phyloP scores from a whole-genome alignment of 2,797 vertebrate species.

The Paedocypris micromegethes region DNA sequence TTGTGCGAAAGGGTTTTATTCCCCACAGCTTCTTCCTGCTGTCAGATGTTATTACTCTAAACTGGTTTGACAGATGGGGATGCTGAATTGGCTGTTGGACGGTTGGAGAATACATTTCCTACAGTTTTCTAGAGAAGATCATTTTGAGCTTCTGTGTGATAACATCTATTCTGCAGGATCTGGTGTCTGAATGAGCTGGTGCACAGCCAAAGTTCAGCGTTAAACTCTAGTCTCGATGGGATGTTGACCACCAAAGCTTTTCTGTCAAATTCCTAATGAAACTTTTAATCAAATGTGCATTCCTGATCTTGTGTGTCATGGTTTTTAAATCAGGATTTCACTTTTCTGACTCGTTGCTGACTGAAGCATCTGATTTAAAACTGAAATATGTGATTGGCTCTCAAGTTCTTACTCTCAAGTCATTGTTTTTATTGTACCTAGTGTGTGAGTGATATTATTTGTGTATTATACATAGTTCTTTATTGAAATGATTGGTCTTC shows the following conservation, averaged over 20 bases:
- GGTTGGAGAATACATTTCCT: constrained; percentile 30
- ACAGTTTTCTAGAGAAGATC: constrained; percentile 12
- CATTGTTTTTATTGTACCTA: neutral
- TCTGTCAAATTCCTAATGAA: constrained; percentile 1
- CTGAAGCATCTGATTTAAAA: neutral
- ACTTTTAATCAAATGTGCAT: neutral
- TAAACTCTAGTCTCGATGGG: constrained; percentile 58
- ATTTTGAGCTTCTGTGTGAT: constrained; percentile 52
- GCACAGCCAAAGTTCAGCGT: constrained; percentile 60
- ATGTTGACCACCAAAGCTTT: constrained; percentile 16
- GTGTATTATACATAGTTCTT: constrained; percentile 8
- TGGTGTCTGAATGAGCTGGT: constrained; percentile 48
- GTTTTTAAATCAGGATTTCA: neutral
- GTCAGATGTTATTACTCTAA: constrained; percentile 23
- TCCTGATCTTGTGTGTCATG: neutral
- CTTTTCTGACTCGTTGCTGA: neutral
- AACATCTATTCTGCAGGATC: constrained; percentile 47
- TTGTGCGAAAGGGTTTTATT: constrained; percentile 11
- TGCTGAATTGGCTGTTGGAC: constrained; percentile 42
- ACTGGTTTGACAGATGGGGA: constrained; percentile 38
- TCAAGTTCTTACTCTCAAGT: no score
- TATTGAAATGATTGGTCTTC: constrained; percentile 5
- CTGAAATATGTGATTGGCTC: no score
- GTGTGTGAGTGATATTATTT: neutral
- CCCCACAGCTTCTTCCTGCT: constrained; percentile 28